Conservation (phyloP, 2,797 vertebrate species). For the Vipera ursinii region DNA sequence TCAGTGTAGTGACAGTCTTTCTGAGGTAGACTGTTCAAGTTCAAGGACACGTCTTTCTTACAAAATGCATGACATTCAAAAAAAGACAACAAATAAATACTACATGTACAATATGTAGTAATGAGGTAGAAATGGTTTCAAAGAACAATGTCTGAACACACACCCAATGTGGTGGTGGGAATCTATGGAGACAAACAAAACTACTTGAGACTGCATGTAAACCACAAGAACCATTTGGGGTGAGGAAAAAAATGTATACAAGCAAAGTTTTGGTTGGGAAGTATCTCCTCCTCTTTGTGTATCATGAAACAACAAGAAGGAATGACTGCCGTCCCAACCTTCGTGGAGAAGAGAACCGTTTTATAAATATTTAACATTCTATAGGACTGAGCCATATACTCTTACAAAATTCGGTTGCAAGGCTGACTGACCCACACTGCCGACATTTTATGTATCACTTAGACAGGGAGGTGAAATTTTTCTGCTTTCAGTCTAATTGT, state of each 20-base stretch:
- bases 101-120: slow-evolving; percentile 99
- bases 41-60: slow-evolving; percentile 90
- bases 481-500: slow-evolving; percentile 81
- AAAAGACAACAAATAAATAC: slow-evolving; percentile 96
- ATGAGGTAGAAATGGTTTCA: slow-evolving; percentile 99
- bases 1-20: slow-evolving; percentile 97
- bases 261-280: slow-evolving; percentile 67
- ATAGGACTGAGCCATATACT: slow-evolving; percentile 80
- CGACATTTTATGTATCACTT: slow-evolving; percentile 80
- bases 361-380: slow-evolving; percentile 85
- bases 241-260: slow-evolving; percentile 34
- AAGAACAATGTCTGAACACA: slow-evolving; percentile 85
- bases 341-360: slow-evolving; percentile 80
- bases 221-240: slow-evolving; percentile 54
- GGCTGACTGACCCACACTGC: slow-evolving; percentile 79
- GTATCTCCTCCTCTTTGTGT: slow-evolving; percentile 75
- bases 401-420: slow-evolving; percentile 78
- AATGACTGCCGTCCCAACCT: slow-evolving; percentile 85
- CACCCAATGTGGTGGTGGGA: slow-evolving; percentile 60
- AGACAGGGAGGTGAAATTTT: slow-evolving; percentile 81
- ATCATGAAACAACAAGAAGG: slow-evolving; percentile 75
- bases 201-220: slow-evolving; percentile 76
- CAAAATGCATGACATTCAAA: slow-evolving; percentile 98
- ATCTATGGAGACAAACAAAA: slow-evolving; percentile 70
- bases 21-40: slow-evolving; percentile 96